Conservation (phyloP, 2,888 invertebrate species). For the Brachynemurus nebulosus region DNA sequence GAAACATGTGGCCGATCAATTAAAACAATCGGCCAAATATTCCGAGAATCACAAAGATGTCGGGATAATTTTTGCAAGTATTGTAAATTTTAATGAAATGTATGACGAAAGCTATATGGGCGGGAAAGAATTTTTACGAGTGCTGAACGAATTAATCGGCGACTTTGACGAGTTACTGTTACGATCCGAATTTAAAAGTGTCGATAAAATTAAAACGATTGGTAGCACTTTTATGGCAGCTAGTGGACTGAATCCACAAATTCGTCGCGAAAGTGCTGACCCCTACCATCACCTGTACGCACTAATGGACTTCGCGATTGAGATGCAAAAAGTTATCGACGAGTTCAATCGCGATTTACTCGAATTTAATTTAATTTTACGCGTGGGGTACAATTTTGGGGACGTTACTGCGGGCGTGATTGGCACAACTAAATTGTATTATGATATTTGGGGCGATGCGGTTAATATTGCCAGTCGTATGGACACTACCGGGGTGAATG, state of each 20-base stretch:
- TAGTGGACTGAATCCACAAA: constrained; percentile 76
- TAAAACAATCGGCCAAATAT: constrained; percentile 86
- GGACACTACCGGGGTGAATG: constrained; percentile 89
- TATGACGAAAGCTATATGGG: constrained; percentile 95
- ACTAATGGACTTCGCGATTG: constrained; percentile 85
- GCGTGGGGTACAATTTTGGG: constrained; percentile 85
- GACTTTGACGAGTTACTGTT: constrained; percentile 91
- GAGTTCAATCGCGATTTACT: constrained; percentile 82
- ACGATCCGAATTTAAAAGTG: constrained; percentile 64
- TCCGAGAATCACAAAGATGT: constrained; percentile 88
- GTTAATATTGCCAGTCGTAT: constrained; percentile 95
- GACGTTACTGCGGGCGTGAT: constrained; percentile 96
- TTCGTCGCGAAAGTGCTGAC: constrained; percentile 51
- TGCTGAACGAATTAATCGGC: constrained; percentile 88
- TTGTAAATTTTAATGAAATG: constrained; percentile 95
- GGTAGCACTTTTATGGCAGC: constrained; percentile 97
- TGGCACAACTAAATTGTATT: constrained; percentile 89
- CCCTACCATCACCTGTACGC: constrained; percentile 70
- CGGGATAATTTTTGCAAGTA: constrained; percentile 90
- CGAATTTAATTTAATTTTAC: constrained; percentile 74
- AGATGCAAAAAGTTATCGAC: constrained; percentile 75
- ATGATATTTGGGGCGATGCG: constrained; percentile 98
- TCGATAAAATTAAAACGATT: constrained; percentile 97
- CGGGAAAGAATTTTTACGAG: constrained; percentile 86
- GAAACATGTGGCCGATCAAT: constrained; percentile 82